phyloP scores from a whole-genome alignment of 2,888 invertebrate genomes.

The Empis livida region DNA sequence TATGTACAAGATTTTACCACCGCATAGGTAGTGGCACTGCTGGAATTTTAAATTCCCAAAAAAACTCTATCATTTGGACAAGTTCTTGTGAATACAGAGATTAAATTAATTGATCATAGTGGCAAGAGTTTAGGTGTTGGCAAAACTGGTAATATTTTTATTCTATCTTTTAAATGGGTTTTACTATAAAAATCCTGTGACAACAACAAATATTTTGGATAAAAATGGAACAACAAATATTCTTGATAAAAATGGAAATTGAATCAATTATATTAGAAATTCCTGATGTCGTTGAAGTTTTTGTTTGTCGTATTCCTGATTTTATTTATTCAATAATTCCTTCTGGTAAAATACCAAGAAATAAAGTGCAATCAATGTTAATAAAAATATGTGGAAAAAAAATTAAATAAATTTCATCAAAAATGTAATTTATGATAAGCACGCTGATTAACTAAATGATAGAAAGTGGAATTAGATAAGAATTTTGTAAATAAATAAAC shows the following conservation, averaged over 20 bases:
- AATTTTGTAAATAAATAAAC: too few relatives aligned
- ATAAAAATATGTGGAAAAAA: neutral
- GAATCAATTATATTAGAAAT: conserved; percentile 26
- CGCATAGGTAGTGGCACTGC: conserved; percentile 1
- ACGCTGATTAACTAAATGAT: too few relatives aligned
- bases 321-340: conserved; percentile 25
- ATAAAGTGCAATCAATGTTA: conserved; percentile 20
- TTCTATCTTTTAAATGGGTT: conserved; percentile 21
- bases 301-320: conserved; percentile 28
- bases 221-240: conserved; percentile 28
- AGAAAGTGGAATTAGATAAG: too few relatives aligned
- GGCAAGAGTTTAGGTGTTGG: conserved; percentile 21
- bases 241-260: conserved; percentile 27
- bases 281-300: conserved; percentile 24
- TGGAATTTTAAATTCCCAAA: neutral
- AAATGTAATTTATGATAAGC: too few relatives aligned
- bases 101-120: conserved; percentile 27
- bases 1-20: conserved; percentile 19
- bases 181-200: conserved; percentile 27
- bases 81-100: conserved; percentile 19
- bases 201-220: conserved; percentile 24
- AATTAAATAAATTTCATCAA: too few relatives aligned
- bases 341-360: conserved; percentile 25
- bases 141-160: conserved; percentile 27
- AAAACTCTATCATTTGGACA: conserved; percentile 21